Percentiles rank a stretch among this genome's conserved stretches.
These are phyloP conservation scores for Sebastes hubbsi DNA, from an alignment of 2,797 vertebrate species.

Conservation along the genomic window DNA sequence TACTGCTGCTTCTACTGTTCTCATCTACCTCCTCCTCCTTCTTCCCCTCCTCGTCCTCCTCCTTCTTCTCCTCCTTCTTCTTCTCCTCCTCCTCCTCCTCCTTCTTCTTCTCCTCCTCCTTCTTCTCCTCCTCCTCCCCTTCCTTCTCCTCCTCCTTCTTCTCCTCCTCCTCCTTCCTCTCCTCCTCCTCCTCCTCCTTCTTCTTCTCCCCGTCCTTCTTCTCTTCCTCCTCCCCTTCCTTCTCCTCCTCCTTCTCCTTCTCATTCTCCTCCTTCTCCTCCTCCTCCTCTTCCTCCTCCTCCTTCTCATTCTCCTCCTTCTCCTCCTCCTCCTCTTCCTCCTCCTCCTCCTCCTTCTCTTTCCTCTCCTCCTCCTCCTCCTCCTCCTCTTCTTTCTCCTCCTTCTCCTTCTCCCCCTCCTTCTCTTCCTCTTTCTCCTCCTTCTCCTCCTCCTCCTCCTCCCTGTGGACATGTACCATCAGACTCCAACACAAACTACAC, in stretches of 20 bases:
- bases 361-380: accelerated
- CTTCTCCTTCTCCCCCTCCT: accelerated
- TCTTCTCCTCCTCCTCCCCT: too few relatives aligned
- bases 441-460: too few relatives aligned
- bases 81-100: too few relatives aligned
- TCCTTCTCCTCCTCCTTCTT: accelerated
- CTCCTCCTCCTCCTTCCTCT: accelerated
- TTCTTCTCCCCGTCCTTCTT: accelerated
- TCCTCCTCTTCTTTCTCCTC: accelerated
- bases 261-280: accelerated
- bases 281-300: accelerated
- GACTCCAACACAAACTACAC: too few relatives aligned
- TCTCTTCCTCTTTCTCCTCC: accelerated
- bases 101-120: accelerated
- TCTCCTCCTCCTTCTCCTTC: accelerated
- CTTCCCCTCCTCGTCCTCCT: too few relatives aligned
- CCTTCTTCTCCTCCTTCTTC: too few relatives aligned
- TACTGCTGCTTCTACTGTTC: too few relatives aligned
- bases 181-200: accelerated
- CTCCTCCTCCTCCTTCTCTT: accelerated
- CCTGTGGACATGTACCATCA: too few relatives aligned
- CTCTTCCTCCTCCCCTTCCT: accelerated
- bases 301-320: accelerated
- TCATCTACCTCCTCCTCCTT: too few relatives aligned
- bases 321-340: accelerated